Evolutionary conservation across 2,888 invertebrate genomes (phyloP), one percentile per base, ranked within the genome.

Genomic region (Corbicula japonica): DNA sequence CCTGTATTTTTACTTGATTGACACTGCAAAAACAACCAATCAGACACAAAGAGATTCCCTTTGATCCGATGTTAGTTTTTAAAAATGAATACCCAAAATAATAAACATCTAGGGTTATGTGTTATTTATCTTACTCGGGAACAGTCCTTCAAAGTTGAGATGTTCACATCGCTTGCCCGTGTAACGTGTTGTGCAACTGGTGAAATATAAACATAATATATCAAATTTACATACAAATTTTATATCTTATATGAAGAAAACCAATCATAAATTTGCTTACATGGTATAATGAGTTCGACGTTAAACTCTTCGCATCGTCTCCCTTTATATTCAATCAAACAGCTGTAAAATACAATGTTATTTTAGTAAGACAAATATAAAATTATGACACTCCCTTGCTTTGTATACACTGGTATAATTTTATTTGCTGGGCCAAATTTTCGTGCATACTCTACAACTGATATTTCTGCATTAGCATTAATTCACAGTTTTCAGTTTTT

Each of bases 321-420:
- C 23, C 81, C 77, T 26, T 41, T 70, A 54, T 77, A 81, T 21
- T 81, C 70, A 28, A 30, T 28, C 8, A 62, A 52, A 58, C 81
- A 81, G 58, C 81, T 81, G 77, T 30, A 80, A 80, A 61, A 62
- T 48, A 80, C 23, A 75, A 58, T 21, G 72, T n/a, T 38, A 12
- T 12, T 12, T 12, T 38, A 38, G 41, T 38, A 8, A 38, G 15
- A 38, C 18, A 15, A 38, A 38, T 18, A 38, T 38, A 38, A 38
- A 8, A 38, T 38, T 12, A 38, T 12, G 8, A 38, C 18, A 8
- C 41, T 38, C 41, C 41, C 8, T 38, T 38, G 41, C 18, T 38
- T 38, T 12, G 8, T 12, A 38, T 38, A 38, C 10, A 38, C 41
- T 8, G 15, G 8, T 38, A 12, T 38, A 38, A 38, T 38, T 18